Evolutionary conservation across 2,797 vertebrate species (phyloP), one percentile per base, ranked within the genome.

Genomic region (Cryptoblepharus egeriae): DNA sequence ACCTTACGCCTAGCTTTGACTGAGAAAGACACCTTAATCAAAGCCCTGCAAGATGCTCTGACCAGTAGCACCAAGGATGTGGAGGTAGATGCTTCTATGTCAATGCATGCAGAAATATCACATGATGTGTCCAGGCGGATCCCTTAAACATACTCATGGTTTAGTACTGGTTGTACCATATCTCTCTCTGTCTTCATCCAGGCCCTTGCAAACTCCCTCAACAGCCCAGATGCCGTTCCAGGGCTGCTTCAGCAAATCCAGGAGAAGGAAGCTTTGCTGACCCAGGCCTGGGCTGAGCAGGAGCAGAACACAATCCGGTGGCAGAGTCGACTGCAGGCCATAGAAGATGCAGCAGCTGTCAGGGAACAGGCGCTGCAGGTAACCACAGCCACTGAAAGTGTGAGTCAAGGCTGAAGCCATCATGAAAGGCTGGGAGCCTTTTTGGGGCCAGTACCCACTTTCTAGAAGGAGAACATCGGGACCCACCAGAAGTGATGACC

Each of bases 191-290:
- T 64, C 15, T 26, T 12, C 35, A 4, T n/a, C 15, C 22, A 87
- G 87, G 82, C 80, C 1, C 88, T 90, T 3, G 87, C 85, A 7
- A 83, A 83, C 24, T 81, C 85, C 24, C 82, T 86, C 3, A 26
- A 75, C 2, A 78, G 73, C 37, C 85, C 77, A 13, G 81, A 69
- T 26, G 49, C 72, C n/a, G 63, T 77, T 22, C 81, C 88, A 63
- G 68, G 67, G 0, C 81, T 90, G 13, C 35, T 85, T 18, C 64
- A 76, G 52, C 83, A 45, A 49, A 80, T 92, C 57, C 81, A 81
- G n/a, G 88, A 92, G 49, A 90, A 89, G 71, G 79, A 89, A 5
- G 55, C 30, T 4, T 83, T 92, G 42, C 60, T 92, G 77, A 72
- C 79, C 11, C 75, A 76, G 71, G 74, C 82, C 26, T 90, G 83